phyloP scores from a whole-genome alignment of 2,888 invertebrate genomes.

The Limulus polyphemus region DNA sequence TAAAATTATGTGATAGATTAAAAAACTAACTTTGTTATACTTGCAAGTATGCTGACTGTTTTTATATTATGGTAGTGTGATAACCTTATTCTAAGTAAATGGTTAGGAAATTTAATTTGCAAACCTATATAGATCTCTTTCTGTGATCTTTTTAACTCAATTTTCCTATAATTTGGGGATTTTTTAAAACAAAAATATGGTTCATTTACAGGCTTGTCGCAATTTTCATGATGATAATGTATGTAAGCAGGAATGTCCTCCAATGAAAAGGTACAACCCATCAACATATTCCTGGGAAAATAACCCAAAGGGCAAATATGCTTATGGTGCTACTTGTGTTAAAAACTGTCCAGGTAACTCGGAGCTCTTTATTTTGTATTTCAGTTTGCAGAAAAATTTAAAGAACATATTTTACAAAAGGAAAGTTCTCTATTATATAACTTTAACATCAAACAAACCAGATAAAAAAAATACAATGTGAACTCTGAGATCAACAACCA shows the following conservation, averaged over 20 bases:
- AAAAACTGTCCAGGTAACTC: conserved; percentile 59
- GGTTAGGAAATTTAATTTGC: background rate
- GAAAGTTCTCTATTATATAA: too few relatives aligned
- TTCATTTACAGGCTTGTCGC: conserved; percentile 57
- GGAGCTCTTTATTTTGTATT: background rate
- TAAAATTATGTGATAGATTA: too few relatives aligned
- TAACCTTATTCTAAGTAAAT: background rate
- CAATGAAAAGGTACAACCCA: conserved; percentile 84
- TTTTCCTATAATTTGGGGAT: background rate
- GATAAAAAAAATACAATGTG: too few relatives aligned
- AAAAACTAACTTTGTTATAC: too few relatives aligned
- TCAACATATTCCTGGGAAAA: conserved; percentile 78
- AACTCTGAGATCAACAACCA: too few relatives aligned
- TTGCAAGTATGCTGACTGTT: too few relatives aligned
- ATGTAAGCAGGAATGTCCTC: conserved; percentile 91
- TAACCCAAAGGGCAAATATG: conserved; percentile 87
- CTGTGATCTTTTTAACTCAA: conserved; percentile 10
- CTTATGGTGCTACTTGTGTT: conserved; percentile 94
- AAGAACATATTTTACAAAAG: too few relatives aligned
- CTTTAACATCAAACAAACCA: too few relatives aligned
- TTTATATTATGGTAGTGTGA: background rate
- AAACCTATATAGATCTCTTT: too few relatives aligned
- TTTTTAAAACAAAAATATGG: background rate
- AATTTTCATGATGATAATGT: conserved; percentile 92
- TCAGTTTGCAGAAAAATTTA: too few relatives aligned